A percentile compares a stretch with the other conserved stretches of the same genome.
Conservation (phyloP, 1,140 invertebrate genomes). For the Penaeus indicus region DNA sequence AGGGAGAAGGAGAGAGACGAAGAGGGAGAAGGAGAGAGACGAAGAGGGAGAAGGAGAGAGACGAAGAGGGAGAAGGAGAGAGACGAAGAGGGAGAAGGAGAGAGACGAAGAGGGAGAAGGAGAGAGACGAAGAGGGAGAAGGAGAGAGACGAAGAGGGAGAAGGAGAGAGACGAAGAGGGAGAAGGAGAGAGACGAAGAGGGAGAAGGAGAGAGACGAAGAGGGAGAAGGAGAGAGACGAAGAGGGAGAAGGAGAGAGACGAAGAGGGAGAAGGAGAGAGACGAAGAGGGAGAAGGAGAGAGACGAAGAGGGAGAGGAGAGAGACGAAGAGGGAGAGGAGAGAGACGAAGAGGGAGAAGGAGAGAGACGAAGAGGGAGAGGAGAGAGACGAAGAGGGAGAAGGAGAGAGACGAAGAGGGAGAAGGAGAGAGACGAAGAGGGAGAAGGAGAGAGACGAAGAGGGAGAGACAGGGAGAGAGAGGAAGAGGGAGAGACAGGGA, state of each 20-base stretch:
- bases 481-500: neutral
- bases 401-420: neutral
- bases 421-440: neutral
- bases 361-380: neutral
- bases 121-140: neutral
- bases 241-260: too few species aligned
- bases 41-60: conserved; percentile 12
- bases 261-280: too few species aligned
- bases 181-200: neutral
- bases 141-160: neutral
- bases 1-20: conserved; percentile 6
- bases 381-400: neutral
- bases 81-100: neutral
- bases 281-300: too few species aligned
- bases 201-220: too few species aligned
- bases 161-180: neutral
- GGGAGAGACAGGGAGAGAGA: neutral
- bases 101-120: neutral
- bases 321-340: too few species aligned
- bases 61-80: neutral
- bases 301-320: too few species aligned
- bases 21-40: conserved; percentile 13
- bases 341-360: too few species aligned
- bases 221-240: too few species aligned
- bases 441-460: neutral